These are phyloP conservation scores for Xiphophorus birchmanni DNA, from an alignment of 2,797 vertebrate species.

Conservation along the genomic window DNA sequence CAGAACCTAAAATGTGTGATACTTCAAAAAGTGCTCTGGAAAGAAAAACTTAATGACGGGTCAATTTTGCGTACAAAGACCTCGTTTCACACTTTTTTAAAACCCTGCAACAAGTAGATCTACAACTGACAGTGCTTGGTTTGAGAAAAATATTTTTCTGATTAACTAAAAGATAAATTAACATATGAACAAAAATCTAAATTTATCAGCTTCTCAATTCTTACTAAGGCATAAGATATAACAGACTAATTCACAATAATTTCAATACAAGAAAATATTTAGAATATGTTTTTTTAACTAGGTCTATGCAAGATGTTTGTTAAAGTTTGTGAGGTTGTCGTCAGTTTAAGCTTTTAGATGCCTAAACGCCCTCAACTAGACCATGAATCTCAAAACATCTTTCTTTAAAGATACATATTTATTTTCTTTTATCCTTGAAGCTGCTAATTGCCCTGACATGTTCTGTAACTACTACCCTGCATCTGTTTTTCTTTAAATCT, in stretches of 20 bases:
- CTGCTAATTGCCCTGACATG: constrained; percentile 6
- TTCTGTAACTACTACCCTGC: background rate
- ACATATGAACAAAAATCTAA: background rate
- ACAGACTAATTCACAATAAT: background rate
- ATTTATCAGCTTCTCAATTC: background rate
- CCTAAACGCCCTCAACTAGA: constrained; percentile 6
- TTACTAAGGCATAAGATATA: background rate
- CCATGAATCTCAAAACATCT: background rate
- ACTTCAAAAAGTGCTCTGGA: background rate
- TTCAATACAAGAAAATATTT: background rate
- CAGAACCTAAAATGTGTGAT: background rate
- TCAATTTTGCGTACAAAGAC: background rate
- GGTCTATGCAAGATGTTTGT: background rate
- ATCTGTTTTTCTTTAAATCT: constrained; percentile 34
- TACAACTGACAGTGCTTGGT: background rate
- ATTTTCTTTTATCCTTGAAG: constrained; percentile 24
- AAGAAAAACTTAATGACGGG: background rate
- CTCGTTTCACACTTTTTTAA: background rate
- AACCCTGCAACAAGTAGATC: background rate
- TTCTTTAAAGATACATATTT: background rate
- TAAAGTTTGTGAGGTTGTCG: background rate
- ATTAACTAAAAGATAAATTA: background rate
- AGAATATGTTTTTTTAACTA: background rate
- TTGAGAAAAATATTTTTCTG: background rate
- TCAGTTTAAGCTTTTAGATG: background rate